phyloP scores from a whole-genome alignment of 2,113 vertebrate genomes.

The Emydocephalus ijimae region DNA sequence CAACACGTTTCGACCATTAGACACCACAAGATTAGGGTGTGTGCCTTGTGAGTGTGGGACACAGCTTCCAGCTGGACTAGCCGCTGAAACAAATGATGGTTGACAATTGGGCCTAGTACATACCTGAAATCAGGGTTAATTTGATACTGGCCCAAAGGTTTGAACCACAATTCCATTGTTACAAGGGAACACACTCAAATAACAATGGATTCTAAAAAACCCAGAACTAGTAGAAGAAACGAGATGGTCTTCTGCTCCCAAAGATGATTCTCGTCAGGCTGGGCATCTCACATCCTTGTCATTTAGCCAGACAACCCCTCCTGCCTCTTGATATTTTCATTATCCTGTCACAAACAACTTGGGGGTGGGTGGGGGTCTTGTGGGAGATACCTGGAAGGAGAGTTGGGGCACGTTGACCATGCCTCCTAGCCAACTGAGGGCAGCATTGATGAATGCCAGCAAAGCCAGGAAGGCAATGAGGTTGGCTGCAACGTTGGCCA shows the following conservation, averaged over 20 bases:
- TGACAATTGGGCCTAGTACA: not conserved
- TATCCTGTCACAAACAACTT: not conserved
- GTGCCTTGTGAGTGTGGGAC: not conserved
- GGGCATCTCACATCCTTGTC: not conserved
- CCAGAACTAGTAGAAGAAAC: not conserved
- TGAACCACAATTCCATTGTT: not conserved
- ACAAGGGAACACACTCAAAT: not conserved
- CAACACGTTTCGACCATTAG: not conserved
- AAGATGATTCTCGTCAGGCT: not conserved
- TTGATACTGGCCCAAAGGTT: not conserved
- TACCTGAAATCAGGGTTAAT: not conserved
- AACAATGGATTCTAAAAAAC: not conserved
- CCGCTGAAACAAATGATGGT: not conserved
- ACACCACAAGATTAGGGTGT: not conserved
- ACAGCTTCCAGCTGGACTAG: not conserved
- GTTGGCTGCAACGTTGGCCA: slow-evolving; percentile 88
- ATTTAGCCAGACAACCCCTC: not conserved
- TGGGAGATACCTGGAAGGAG: slow-evolving; percentile 81
- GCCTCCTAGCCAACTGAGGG: slow-evolving; percentile 82
- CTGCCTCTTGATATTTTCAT: not conserved
- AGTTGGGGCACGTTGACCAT: slow-evolving; percentile 82
- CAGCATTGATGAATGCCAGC: slow-evolving; percentile 83
- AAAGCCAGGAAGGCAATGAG: slow-evolving; percentile 89
- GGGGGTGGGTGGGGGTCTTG: not conserved
- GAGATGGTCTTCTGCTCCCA: not conserved